Percentiles rank a stretch among this genome's conserved stretches.
Evolutionary conservation across 2,888 invertebrate species (phyloP).

Genomic region (Boloria euphrosyne): DNA sequence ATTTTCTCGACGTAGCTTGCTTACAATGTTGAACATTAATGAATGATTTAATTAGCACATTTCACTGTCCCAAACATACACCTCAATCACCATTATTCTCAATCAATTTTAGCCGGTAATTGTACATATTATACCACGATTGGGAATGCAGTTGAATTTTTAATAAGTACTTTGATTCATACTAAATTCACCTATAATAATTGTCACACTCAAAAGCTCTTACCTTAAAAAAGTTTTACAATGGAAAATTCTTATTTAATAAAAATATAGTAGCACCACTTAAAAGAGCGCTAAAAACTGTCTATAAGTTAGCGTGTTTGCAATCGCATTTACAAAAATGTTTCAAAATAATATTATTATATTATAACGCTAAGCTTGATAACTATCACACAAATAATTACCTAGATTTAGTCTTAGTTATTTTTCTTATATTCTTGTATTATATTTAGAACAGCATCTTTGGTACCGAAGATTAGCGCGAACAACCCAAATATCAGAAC

Average conservation of each 20-base stretch:
- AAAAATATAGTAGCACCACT: conserved; percentile 38
- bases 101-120: conserved; percentile 6
- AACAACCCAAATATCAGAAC: conserved; percentile 89
- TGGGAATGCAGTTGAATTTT: conserved; percentile 66
- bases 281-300: conserved; percentile 26
- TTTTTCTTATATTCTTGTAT: conserved; percentile 23
- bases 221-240: conserved; percentile 2
- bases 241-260: conserved; percentile 28
- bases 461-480: conserved; percentile 90
- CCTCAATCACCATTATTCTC: conserved; percentile 9
- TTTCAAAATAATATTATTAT: conserved; percentile 24
- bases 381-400: conserved; percentile 24
- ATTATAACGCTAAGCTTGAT: conserved; percentile 23
- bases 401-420: not conserved
- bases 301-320: conserved; percentile 21
- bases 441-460: conserved; percentile 62
- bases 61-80: conserved; percentile 8
- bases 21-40: not conserved
- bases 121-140: conserved; percentile 33
- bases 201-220: conserved; percentile 20
- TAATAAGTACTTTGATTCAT: conserved; percentile 39
- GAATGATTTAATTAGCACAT: not conserved
- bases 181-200: conserved; percentile 20
- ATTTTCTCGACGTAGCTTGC: conserved; percentile 6
- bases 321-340: conserved; percentile 7